Percentiles rank a stretch among this genome's conserved stretches.
Evolutionary conservation across 2,113 vertebrate genomes (phyloP).

Genomic region (Pseudorasbora parva): DNA sequence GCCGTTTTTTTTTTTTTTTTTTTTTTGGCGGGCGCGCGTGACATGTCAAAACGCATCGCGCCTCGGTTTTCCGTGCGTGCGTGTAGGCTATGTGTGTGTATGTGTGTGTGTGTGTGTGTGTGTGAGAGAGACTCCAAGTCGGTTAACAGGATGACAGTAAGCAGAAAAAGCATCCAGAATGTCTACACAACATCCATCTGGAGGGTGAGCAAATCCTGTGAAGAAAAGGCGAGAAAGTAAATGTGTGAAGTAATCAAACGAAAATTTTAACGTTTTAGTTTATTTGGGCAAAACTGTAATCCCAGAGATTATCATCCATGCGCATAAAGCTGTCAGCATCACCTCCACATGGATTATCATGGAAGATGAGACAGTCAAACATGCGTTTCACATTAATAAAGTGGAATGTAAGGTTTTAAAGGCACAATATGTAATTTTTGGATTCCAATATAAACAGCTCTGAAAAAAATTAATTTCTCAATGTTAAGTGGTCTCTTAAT

Average conservation of each 20-base stretch:
- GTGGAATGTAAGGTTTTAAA: not conserved
- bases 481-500: no score
- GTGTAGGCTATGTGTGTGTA: no score
- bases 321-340: constrained; percentile 7
- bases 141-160: constrained; percentile 22
- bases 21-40: constrained; percentile 56
- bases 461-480: no score
- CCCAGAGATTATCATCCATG: constrained; percentile 20
- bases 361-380: not conserved
- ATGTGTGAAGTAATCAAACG: not conserved
- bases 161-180: constrained; percentile 14
- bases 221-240: not conserved
- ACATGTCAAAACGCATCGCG: constrained; percentile 49
- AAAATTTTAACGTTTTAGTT: not conserved
- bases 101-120: constrained; percentile 13
- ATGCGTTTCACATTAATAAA: not conserved
- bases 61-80: constrained; percentile 18
- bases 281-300: constrained; percentile 4
- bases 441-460: no score
- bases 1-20: constrained; percentile 50
- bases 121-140: constrained; percentile 32
- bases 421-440: no score
- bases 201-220: not conserved
- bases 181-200: constrained; percentile 4
- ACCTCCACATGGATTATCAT: constrained; percentile 20